These are phyloP conservation scores for Loriculus beryllinus DNA, from an alignment of 2,797 vertebrate species.

Conservation along the genomic window DNA sequence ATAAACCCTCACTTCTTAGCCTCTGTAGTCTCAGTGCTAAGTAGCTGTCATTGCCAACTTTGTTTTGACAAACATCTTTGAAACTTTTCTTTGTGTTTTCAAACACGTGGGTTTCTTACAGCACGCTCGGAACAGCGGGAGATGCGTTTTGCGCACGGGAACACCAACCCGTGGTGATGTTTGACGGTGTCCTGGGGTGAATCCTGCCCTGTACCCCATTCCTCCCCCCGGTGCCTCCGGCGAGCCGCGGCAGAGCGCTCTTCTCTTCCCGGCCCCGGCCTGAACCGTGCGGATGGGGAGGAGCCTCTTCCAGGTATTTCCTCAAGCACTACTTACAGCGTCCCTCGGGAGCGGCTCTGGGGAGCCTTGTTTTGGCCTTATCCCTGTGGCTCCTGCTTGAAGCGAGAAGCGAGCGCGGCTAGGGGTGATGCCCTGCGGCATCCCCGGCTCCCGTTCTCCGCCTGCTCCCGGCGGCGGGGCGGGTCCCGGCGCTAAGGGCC, in stretches of 20 bases:
- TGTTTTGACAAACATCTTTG: not conserved
- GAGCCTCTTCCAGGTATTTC: not conserved
- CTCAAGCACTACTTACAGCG: fast-evolving
- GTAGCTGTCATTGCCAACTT: not conserved
- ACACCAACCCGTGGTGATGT: not conserved
- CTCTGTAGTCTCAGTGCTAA: not conserved
- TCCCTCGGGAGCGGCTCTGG: fast-evolving
- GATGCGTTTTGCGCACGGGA: not conserved
- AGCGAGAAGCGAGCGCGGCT: not conserved
- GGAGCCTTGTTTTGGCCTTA: not conserved
- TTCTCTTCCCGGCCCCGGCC: not conserved
- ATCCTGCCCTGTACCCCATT: not conserved
- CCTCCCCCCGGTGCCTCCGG: not conserved
- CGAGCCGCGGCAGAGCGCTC: not conserved
- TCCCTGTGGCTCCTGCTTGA: not conserved
- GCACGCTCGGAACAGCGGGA: not conserved
- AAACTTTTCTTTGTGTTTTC: not conserved
- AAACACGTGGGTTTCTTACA: not conserved
- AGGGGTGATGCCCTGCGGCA: not conserved
- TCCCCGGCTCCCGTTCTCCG: not conserved
- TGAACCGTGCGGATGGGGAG: not conserved
- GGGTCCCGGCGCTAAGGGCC: not conserved
- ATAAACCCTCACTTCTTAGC: not conserved
- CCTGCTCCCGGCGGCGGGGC: too few species aligned
- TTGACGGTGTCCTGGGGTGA: not conserved